A percentile compares a stretch with the other conserved stretches of the same genome.
Evolutionary conservation across 2,113 vertebrate genomes (phyloP).

Genomic region (Amphilophus citrinellus): DNA sequence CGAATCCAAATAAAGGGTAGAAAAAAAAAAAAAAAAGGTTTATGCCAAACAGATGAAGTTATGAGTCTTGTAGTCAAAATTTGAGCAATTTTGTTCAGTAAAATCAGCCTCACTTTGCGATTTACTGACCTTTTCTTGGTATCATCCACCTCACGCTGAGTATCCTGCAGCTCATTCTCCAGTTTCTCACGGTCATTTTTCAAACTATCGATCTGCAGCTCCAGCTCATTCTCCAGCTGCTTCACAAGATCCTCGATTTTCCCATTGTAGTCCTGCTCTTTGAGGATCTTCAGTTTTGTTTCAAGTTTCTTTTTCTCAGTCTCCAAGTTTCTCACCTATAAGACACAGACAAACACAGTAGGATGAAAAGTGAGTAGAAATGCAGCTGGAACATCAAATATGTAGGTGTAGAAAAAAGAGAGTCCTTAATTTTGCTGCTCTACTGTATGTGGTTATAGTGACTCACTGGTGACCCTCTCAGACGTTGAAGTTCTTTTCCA

Average conservation of each 20-base stretch:
- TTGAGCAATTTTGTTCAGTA: background rate
- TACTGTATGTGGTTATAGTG: background rate
- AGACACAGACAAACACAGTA: background rate
- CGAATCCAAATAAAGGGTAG: background rate
- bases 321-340: constrained; percentile 80
- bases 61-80: background rate
- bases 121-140: constrained; percentile 71
- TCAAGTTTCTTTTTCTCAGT: constrained; percentile 79
- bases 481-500: background rate
- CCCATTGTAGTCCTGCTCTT: constrained; percentile 71
- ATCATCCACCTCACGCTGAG: constrained; percentile 66
- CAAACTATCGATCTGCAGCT: constrained; percentile 71
- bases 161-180: constrained; percentile 62
- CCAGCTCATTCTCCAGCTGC: constrained; percentile 67
- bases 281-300: constrained; percentile 78
- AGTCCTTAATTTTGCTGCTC: accelerated
- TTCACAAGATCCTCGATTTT: constrained; percentile 72
- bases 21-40: background rate
- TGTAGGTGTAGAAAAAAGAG: too few species aligned
- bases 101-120: background rate
- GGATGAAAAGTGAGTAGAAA: background rate
- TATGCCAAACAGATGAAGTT: accelerated
- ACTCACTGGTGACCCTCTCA: too few species aligned
- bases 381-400: background rate
- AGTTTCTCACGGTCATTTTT: constrained; percentile 73